Percentiles rank a stretch among this genome's conserved stretches.
Evolutionary conservation across 2,797 vertebrate genomes (phyloP).

Genomic region (Cossypha heuglini): DNA sequence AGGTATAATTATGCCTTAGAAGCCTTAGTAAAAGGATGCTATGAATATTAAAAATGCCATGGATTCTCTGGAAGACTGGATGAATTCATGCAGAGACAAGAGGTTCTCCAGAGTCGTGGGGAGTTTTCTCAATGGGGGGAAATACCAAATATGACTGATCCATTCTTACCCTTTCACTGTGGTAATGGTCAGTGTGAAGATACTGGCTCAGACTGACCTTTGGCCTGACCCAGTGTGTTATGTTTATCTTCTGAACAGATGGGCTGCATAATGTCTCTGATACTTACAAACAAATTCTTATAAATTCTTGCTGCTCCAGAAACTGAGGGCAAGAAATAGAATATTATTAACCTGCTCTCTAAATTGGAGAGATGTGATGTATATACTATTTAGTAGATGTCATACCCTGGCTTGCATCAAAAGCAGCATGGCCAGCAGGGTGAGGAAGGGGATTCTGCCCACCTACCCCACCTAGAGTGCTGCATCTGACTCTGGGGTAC

Average conservation of each 20-base stretch:
- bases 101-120: neutral
- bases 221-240: neutral
- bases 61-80: neutral
- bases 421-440: neutral
- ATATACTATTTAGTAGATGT: neutral
- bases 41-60: neutral
- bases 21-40: neutral
- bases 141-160: neutral
- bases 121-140: accelerated
- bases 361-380: neutral
- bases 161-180: neutral
- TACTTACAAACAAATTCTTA: neutral
- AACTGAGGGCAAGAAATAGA: neutral
- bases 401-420: neutral
- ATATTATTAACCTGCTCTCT: neutral
- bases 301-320: neutral
- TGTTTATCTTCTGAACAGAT: neutral
- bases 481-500: neutral
- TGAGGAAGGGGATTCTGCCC: neutral
- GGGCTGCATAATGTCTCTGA: neutral
- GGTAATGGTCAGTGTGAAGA: neutral
- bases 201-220: neutral
- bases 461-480: neutral
- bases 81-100: neutral
- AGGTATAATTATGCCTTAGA: neutral